Evolutionary conservation across 2,113 vertebrate species (phyloP).

Genomic region (Plecotus auritus): DNA sequence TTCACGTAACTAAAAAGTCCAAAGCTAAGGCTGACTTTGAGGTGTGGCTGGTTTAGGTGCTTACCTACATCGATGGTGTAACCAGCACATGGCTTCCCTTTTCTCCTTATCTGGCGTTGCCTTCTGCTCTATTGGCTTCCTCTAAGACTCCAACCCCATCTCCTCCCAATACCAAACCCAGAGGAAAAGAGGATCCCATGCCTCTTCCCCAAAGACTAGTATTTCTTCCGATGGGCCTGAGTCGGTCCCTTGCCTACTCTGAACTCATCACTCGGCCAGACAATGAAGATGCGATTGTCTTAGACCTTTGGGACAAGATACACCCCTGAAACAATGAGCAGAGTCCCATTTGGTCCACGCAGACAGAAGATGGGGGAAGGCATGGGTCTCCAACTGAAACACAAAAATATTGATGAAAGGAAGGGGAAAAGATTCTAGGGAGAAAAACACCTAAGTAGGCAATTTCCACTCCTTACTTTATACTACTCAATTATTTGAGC

Average conservation of each 20-base stretch:
- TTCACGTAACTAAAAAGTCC: not conserved
- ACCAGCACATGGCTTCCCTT: not conserved
- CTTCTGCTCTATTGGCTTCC: conserved; percentile 2
- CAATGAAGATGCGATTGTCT: not conserved
- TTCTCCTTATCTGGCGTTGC: not conserved
- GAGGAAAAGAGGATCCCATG: not conserved
- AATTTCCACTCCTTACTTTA: not conserved
- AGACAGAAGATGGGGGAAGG: not conserved
- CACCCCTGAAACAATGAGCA: not conserved
- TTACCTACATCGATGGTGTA: not conserved
- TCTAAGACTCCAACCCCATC: not conserved
- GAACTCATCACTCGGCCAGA: not conserved
- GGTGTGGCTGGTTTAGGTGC: conserved; percentile 13
- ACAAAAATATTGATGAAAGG: not conserved
- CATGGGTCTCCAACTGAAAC: not conserved
- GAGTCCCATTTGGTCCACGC: not conserved
- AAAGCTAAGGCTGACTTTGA: conserved; percentile 45
- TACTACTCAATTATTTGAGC: not conserved
- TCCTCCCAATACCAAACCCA: not conserved
- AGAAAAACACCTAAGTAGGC: not conserved
- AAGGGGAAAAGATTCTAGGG: not conserved
- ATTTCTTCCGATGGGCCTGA: not conserved
- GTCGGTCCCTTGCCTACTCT: not conserved
- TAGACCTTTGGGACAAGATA: not conserved
- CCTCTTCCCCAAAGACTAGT: not conserved